Evolutionary conservation across 1,140 invertebrate species (phyloP), one percentile per base, ranked within the genome.

Genomic region (Euwallacea fornicatus): DNA sequence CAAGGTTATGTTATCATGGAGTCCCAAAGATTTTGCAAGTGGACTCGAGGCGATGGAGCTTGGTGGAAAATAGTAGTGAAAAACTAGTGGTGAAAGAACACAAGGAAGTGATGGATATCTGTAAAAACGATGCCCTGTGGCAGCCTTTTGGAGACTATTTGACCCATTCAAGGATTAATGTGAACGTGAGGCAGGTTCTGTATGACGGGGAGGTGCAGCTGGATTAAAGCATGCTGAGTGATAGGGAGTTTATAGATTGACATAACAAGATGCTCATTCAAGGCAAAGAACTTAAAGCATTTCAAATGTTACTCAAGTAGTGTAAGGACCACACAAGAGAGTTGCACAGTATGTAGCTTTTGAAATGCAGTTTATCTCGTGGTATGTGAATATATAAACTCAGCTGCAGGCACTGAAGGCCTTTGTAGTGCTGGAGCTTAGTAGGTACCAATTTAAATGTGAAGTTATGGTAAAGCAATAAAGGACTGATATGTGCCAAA

Each of bases 1-100:
- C 91, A 0, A 83, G 94, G 64, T 81, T 92, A 2, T 89, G 87
- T 62, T 95, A 95, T 82, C 94, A 96, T 82, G 93, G 91, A 9
- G 87, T 96, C 2, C 93, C 94, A 33, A 89, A 87, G 82, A 91
- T 96, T 74, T 76, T 95, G 54, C 76, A 83, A 69, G 71, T 82
- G 3, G 53, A 80, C 15, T 72, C 73, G 11, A 66, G 78, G 42
- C 79, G 83, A 13, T 91, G 89, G 88, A 72, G 67, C 77, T 13
- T 15, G 70, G 6, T 63, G 21, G 67, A 69, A 7, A 16, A 55
- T 13, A 21, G 15, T 7, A 55, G n/a, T 69, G 66, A 68, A 6
- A 68, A 60, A 59, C 60, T 13, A 21, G 56, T 65, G 10, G 72
- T 63, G 13, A 65, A 81, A 50, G 62, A 69, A 61, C 65, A 75